Evolutionary conservation across 2,797 vertebrate species (phyloP), one percentile per base, ranked within the genome.

Genomic region (Ptychadena robeensis): DNA sequence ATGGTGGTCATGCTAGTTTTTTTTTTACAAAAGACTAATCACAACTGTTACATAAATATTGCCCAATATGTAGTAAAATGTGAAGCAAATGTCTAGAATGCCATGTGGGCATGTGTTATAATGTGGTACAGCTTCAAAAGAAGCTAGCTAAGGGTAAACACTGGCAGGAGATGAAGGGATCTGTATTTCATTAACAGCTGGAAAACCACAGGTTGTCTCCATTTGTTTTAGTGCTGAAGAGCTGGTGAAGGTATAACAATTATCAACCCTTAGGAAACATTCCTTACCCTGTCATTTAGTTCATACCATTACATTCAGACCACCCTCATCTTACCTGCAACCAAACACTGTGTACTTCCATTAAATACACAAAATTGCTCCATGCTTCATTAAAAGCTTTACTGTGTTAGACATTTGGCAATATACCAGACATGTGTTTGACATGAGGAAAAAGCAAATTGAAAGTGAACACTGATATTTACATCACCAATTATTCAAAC

Each of bases 241-340:
- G 37, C 18, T 38, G 14, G 22, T 66, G 31, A 66, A 44, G 74
- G 61, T 11, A 66, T 14, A 66, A 30, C 32, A 76, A 65, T 76
- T 65, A 76, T 25, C 28, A 28, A 27, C 64, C 9, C 59, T 40
- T 22, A 48, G 31, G 44, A 67, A 67, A 32, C 74, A 32, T 64
- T 76, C 57, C 30, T 40, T 28, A 25, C 44, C 68, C 35, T 9
- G 59, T 30, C 37, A 71, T 64, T 32, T 7, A 34, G 40, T 64
- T 73, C 30, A 73, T 15, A 28, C 32, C 53, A 25, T 35, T 2
- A 61, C 4, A 5, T 14, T 59, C 37, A 34, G 69, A 73, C 79
- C 79, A 81, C 70, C 79, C 40, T 73, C 9, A 32, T 32, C 31
- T 38, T 53, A 37, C n/a, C 66, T 28, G 32, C 25, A 57, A 57